Evolutionary conservation across 2,113 vertebrate species (phyloP).

Genomic region (Dasypus novemcinctus): DNA sequence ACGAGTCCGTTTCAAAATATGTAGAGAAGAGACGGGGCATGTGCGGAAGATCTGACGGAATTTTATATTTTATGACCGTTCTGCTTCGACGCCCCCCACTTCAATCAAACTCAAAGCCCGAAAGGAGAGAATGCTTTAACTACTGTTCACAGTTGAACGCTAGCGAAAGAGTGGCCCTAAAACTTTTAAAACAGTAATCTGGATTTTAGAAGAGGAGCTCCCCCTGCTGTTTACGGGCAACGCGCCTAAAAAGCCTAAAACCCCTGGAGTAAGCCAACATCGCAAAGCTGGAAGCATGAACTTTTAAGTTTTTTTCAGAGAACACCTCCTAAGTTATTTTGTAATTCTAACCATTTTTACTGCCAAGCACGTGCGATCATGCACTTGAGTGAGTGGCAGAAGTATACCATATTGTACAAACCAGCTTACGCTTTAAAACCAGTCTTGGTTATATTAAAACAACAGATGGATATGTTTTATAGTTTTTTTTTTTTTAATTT

Average conservation of each 20-base stretch:
- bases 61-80: neutral
- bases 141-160: neutral
- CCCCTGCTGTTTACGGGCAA: slow-evolving; percentile 65
- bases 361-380: neutral
- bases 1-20: neutral
- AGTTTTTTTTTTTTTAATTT: no score
- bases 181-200: neutral
- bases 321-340: neutral
- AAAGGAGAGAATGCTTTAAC: neutral
- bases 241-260: neutral
- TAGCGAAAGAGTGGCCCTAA: neutral
- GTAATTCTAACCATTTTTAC: neutral
- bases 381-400: neutral
- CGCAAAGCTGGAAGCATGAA: neutral
- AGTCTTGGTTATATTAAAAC: neutral
- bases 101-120: neutral
- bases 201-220: slow-evolving; percentile 49
- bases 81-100: neutral
- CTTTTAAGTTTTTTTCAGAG: neutral
- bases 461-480: neutral
- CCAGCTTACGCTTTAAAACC: neutral
- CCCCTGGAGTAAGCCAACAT: neutral
- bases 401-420: neutral
- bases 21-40: neutral
- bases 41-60: neutral